Evolutionary conservation across 2,797 vertebrate species (phyloP).

Genomic region (Aselliscus stoliczkanus): DNA sequence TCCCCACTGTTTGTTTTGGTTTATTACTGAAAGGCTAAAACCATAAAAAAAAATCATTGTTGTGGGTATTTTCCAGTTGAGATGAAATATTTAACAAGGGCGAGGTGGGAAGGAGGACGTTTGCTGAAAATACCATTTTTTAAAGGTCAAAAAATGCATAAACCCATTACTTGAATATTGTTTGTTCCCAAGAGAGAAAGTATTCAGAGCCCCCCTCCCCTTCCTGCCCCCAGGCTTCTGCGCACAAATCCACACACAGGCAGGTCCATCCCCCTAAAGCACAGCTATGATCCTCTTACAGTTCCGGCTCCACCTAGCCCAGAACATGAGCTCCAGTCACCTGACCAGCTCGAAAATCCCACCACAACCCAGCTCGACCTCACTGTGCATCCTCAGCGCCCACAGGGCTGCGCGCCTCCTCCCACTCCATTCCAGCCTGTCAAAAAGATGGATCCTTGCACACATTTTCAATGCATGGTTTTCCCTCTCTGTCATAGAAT

Average conservation of each 20-base stretch:
- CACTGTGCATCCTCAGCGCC: neutral
- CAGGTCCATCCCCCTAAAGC: neutral
- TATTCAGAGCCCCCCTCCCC: neutral
- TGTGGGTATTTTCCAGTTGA: conserved; percentile 59
- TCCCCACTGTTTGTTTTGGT: conserved; percentile 75
- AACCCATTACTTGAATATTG: conserved; percentile 69
- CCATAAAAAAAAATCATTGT: conserved; percentile 56
- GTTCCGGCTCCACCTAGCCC: neutral
- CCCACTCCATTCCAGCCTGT: neutral
- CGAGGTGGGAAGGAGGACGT: conserved; percentile 40
- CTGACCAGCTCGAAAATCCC: neutral
- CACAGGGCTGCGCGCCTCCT: neutral
- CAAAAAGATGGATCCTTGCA: neutral
- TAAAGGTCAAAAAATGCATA: conserved; percentile 75
- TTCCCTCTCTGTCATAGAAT: neutral
- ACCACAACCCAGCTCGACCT: neutral
- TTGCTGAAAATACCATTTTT: conserved; percentile 68
- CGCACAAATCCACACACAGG: neutral
- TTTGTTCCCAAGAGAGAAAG: conserved; percentile 51
- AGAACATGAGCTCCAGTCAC: neutral
- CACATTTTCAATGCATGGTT: neutral
- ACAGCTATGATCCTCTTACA: neutral
- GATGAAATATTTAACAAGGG: conserved; percentile 65
- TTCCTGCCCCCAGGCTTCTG: neutral
- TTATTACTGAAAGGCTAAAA: conserved; percentile 74